Evolutionary conservation across 2,113 vertebrate species (phyloP).

Genomic region (Bettongia penicillata): DNA sequence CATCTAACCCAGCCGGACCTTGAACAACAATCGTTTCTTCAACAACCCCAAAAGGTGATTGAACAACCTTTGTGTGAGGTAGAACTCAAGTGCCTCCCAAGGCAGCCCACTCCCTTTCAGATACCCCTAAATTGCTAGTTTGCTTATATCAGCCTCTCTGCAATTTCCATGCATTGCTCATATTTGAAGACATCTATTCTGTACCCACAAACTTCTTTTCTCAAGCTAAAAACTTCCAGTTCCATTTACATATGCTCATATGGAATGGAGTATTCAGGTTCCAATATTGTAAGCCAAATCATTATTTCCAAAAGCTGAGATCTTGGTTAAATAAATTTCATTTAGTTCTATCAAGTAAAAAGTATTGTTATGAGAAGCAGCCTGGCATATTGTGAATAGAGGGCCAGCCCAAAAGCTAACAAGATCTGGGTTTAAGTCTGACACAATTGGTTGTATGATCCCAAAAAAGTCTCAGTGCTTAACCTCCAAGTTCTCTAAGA

Average conservation of each 20-base stretch:
- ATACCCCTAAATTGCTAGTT: slow-evolving; percentile 6
- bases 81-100: background rate
- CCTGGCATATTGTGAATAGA: background rate
- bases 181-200: background rate
- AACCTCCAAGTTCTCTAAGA: background rate
- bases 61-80: background rate
- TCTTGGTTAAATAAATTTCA: background rate
- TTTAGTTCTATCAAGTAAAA: background rate
- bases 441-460: background rate
- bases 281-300: background rate
- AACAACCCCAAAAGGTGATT: background rate
- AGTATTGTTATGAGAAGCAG: background rate
- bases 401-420: background rate
- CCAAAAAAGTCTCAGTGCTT: background rate
- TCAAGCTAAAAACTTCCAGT: background rate
- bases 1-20: background rate
- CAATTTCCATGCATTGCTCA: background rate
- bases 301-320: slow-evolving; percentile 10
- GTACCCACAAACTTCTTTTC: background rate
- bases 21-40: background rate
- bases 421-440: background rate
- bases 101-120: background rate
- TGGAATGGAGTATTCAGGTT: background rate
- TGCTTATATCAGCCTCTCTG: background rate
- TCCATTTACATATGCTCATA: background rate